phyloP scores from a whole-genome alignment of 1,140 invertebrate species.

The Saxidomus purpurata region DNA sequence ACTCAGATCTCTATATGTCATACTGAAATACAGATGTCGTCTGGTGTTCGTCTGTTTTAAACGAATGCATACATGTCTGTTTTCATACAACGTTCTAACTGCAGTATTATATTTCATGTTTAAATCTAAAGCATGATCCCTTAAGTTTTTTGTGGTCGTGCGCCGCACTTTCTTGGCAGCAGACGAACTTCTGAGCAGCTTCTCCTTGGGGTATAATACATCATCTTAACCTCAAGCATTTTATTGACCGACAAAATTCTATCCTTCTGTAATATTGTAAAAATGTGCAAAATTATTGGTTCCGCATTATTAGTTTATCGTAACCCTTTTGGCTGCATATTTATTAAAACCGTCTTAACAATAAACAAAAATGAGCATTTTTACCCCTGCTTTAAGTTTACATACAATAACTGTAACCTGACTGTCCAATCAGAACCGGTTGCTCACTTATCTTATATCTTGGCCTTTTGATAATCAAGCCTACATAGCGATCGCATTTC shows the following conservation, averaged over 20 bases:
- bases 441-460: slow-evolving; percentile 34
- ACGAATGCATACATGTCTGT: too few species aligned
- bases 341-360: slow-evolving; percentile 6
- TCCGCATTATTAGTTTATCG: not conserved
- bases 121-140: too few species aligned
- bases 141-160: too few species aligned
- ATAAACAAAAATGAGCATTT: slow-evolving; percentile 10
- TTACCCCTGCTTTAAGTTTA: not conserved
- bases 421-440: not conserved
- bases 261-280: not conserved
- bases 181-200: too few species aligned
- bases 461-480: slow-evolving; percentile 32
- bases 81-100: too few species aligned
- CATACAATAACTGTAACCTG: slow-evolving; percentile 8
- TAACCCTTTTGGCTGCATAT: slow-evolving; percentile 3
- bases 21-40: too few species aligned
- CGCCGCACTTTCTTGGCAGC: too few species aligned
- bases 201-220: too few species aligned
- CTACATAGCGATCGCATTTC: slow-evolving; percentile 24
- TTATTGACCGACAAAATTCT: not conserved
- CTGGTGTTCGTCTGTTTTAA: too few species aligned
- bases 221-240: too few species aligned
- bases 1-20: too few species aligned
- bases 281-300: not conserved
- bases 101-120: too few species aligned